Percentiles rank a stretch among this genome's conserved stretches.
Conservation (phyloP, 1,140 invertebrate genomes). For the Cydia strobilella region DNA sequence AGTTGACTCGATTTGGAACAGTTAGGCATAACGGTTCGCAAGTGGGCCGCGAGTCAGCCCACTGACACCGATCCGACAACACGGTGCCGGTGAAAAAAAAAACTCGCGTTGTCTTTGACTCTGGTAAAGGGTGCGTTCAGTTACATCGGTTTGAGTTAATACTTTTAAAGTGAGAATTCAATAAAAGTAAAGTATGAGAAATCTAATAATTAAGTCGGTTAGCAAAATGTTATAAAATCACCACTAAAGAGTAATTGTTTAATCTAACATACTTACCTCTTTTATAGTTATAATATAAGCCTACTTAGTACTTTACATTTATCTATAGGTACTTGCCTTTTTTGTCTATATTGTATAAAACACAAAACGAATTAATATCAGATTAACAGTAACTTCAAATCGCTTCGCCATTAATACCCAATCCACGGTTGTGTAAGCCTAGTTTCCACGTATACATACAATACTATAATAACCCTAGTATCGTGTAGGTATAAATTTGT, state of each 20-base stretch:
- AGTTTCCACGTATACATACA: slow-evolving; percentile 47
- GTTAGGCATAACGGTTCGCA: slow-evolving; percentile 69
- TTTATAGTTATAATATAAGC: no score
- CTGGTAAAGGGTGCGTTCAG: not conserved
- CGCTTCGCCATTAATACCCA: not conserved
- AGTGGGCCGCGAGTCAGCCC: slow-evolving; percentile 66
- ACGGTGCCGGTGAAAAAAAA: slow-evolving; percentile 30
- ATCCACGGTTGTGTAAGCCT: not conserved
- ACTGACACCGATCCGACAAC: slow-evolving; percentile 59
- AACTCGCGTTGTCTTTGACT: slow-evolving; percentile 18
- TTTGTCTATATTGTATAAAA: not conserved
- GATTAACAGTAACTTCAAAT: slow-evolving; percentile 1
- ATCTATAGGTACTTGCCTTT: no score
- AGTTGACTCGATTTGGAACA: slow-evolving; percentile 59
- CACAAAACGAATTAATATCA: not conserved
- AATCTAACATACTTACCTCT: no score
- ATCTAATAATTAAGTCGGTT: not conserved
- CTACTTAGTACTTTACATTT: no score
- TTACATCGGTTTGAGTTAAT: not conserved
- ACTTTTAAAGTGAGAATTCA: no score
- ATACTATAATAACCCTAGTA: slow-evolving; percentile 54
- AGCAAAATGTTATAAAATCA: no score
- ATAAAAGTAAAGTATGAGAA: not conserved
- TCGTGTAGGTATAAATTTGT: slow-evolving; percentile 50
- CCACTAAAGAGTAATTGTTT: no score